phyloP scores from a whole-genome alignment of 2,113 vertebrate species.

The Lophochroa leadbeateri region DNA sequence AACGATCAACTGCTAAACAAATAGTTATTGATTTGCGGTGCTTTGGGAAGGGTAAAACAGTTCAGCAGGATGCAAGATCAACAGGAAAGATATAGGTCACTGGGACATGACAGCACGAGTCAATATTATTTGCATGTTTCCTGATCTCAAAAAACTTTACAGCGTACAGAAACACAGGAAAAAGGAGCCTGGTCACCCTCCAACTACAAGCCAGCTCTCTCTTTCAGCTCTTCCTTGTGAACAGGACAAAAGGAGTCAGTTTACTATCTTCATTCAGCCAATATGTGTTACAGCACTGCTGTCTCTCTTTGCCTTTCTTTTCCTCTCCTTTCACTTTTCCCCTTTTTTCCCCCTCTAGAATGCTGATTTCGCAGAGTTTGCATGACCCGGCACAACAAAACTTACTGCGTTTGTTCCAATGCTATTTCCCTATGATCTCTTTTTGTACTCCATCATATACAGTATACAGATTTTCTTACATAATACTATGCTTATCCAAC shows the following conservation, averaged over 20 bases:
- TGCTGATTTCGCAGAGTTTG: not conserved
- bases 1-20: not conserved
- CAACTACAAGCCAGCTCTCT: not conserved
- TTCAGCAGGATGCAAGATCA: not conserved
- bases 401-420: not conserved
- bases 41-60: not conserved
- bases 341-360: not conserved
- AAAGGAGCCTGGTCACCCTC: not conserved
- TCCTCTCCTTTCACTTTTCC: not conserved
- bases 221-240: not conserved
- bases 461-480: not conserved
- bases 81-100: not conserved
- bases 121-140: not conserved
- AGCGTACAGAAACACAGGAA: not conserved
- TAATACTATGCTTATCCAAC: not conserved
- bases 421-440: not conserved
- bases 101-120: not conserved
- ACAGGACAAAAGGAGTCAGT: not conserved
- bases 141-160: not conserved
- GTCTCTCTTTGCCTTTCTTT: not conserved
- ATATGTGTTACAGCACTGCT: accelerated
- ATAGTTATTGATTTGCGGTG: not conserved
- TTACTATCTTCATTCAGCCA: not conserved
- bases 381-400: not conserved
- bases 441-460: not conserved